These are phyloP conservation scores for Chymomyza procnemis DNA, from an alignment of 2,888 invertebrate species.

Conservation along the genomic window DNA sequence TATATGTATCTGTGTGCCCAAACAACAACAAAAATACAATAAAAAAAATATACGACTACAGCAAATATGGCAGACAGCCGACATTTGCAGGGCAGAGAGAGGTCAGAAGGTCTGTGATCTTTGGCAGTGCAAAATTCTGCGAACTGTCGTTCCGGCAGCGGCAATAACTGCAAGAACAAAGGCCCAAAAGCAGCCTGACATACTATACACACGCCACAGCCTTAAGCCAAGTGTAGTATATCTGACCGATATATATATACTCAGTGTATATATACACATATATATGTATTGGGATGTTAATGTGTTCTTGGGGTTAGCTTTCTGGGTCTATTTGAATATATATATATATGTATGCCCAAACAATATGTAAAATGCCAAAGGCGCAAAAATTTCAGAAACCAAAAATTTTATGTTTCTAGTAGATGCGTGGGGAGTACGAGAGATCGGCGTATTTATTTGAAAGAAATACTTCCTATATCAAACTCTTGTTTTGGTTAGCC, in stretches of 20 bases:
- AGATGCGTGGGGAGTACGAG: too few species aligned
- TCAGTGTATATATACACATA: too few species aligned
- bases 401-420: neutral
- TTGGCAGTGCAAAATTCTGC: slow-evolving; percentile 42
- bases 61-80: slow-evolving; percentile 19
- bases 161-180: slow-evolving; percentile 50
- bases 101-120: slow-evolving; percentile 74
- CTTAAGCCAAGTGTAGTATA: neutral
- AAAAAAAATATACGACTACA: neutral
- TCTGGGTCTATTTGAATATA: neutral
- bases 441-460: too few species aligned
- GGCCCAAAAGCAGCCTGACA: slow-evolving; percentile 39
- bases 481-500: too few species aligned
- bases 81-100: slow-evolving; percentile 45
- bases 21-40: slow-evolving; percentile 2
- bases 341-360: neutral
- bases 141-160: slow-evolving; percentile 16
- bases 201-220: neutral
- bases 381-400: neutral
- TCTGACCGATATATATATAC: neutral
- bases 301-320: neutral
- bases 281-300: neutral
- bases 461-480: too few species aligned
- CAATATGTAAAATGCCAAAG: neutral
- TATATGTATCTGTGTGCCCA: neutral